phyloP scores from a whole-genome alignment of 2,888 invertebrate species.

The Mycalesis mineus region DNA sequence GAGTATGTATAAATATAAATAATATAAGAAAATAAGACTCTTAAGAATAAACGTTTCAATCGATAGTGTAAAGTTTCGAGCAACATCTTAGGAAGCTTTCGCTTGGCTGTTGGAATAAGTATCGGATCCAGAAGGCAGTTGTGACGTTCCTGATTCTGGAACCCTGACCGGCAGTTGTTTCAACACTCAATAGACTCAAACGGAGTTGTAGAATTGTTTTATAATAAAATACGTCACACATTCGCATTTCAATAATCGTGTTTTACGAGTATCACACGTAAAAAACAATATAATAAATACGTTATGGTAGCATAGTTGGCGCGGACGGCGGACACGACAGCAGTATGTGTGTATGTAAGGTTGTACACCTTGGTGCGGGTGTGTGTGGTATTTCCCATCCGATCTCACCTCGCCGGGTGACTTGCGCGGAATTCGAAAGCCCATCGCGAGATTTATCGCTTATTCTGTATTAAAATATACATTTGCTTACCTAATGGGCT shows the following conservation, averaged over 20 bases:
- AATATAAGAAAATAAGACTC: too few relatives aligned
- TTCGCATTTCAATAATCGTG: conserved; percentile 4
- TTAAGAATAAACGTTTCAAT: too few relatives aligned
- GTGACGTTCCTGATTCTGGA: too few relatives aligned
- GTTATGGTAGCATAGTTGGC: conserved; percentile 47
- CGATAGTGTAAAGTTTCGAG: too few relatives aligned
- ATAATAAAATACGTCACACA: neutral
- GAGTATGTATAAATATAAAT: too few relatives aligned
- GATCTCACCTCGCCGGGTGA: conserved; percentile 74
- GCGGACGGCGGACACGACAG: conserved; percentile 52
- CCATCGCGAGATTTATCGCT: conserved; percentile 76
- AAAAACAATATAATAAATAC: conserved; percentile 41
- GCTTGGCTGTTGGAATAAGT: too few relatives aligned
- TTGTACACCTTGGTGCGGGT: conserved; percentile 51
- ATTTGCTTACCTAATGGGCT: conserved; percentile 73
- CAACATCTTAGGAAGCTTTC: too few relatives aligned
- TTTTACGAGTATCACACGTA: conserved; percentile 9
- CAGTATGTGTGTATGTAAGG: conserved; percentile 53
- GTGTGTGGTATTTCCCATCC: conserved; percentile 73
- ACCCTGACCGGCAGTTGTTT: too few relatives aligned
- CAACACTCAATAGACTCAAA: too few relatives aligned
- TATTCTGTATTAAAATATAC: conserved; percentile 76
- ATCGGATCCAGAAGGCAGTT: too few relatives aligned
- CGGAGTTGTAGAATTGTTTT: too few relatives aligned
- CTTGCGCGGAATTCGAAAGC: conserved; percentile 78